A percentile compares a stretch with the other conserved stretches of the same genome.
Evolutionary conservation across 2,888 invertebrate species (phyloP).

Genomic region (Myopa testacea): DNA sequence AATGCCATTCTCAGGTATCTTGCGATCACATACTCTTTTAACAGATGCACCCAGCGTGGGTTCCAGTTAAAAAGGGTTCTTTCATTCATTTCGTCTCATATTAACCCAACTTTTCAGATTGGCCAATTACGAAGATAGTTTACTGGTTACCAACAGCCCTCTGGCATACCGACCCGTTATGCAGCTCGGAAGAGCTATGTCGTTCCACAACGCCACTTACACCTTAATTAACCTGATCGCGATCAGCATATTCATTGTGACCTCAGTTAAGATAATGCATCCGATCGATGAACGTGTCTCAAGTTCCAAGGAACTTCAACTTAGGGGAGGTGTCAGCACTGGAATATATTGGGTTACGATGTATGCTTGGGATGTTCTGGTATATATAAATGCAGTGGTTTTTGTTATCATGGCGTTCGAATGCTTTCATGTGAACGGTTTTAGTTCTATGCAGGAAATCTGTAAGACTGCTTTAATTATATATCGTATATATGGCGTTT

Average conservation of each 20-base stretch:
- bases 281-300: conserved; percentile 74
- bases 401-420: conserved; percentile 73
- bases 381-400: conserved; percentile 76
- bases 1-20: conserved; percentile 71
- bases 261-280: conserved; percentile 73
- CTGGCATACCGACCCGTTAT: conserved; percentile 73
- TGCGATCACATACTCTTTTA: not conserved
- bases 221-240: conserved; percentile 75
- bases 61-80: too few species aligned
- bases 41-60: too few species aligned
- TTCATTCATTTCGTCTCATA: too few species aligned
- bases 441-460: conserved; percentile 46
- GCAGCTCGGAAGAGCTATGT: conserved; percentile 70
- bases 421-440: conserved; percentile 74
- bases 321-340: conserved; percentile 77
- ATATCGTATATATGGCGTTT: not conserved
- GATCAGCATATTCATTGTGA: conserved; percentile 70
- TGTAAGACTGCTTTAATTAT: conserved; percentile 39
- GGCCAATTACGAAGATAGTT: not conserved
- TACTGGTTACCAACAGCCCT: not conserved
- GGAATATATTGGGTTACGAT: conserved; percentile 78
- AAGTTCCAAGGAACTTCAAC: conserved; percentile 79
- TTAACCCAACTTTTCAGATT: too few species aligned
- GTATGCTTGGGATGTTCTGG: conserved; percentile 70
- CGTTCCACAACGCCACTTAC: conserved; percentile 54